phyloP scores from a whole-genome alignment of 2,888 invertebrate genomes.

The Scelioninae gen. 1 region DNA sequence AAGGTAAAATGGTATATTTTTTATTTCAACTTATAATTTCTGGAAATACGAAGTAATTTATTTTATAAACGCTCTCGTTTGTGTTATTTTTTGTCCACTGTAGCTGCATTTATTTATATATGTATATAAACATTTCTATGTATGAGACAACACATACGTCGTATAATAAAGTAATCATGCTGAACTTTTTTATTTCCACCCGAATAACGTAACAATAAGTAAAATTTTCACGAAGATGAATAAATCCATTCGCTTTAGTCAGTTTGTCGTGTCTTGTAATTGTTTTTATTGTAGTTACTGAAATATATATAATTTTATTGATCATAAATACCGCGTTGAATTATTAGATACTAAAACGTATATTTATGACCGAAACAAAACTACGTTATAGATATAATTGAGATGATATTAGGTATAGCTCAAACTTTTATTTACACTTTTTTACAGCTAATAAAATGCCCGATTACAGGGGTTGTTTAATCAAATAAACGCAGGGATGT shows the following conservation, averaged over 20 bases:
- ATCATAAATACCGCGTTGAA: constrained; percentile 27
- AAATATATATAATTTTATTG: constrained; percentile 25
- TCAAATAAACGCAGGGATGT: neutral
- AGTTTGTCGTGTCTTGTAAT: neutral
- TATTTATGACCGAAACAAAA: constrained; percentile 26
- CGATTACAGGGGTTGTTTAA: neutral
- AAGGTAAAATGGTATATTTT: neutral
- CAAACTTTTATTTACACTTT: neutral
- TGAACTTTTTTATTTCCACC: neutral
- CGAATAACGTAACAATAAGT: constrained; percentile 15
- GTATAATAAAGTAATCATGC: neutral
- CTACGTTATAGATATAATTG: constrained; percentile 20
- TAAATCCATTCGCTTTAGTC: neutral
- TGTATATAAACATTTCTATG: neutral
- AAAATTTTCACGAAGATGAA: constrained; percentile 6
- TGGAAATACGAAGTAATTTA: constrained; percentile 1
- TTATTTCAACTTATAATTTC: neutral
- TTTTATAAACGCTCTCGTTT: neutral
- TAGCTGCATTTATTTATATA: neutral
- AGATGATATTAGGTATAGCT: constrained; percentile 6
- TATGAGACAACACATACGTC: neutral
- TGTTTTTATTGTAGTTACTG: constrained; percentile 11
- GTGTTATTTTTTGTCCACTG: neutral
- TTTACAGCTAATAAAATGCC: constrained; percentile 16
- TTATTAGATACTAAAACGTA: constrained; percentile 17